Conservation (phyloP, 2,888 invertebrate genomes). For the Nemotelus nigrinus region DNA sequence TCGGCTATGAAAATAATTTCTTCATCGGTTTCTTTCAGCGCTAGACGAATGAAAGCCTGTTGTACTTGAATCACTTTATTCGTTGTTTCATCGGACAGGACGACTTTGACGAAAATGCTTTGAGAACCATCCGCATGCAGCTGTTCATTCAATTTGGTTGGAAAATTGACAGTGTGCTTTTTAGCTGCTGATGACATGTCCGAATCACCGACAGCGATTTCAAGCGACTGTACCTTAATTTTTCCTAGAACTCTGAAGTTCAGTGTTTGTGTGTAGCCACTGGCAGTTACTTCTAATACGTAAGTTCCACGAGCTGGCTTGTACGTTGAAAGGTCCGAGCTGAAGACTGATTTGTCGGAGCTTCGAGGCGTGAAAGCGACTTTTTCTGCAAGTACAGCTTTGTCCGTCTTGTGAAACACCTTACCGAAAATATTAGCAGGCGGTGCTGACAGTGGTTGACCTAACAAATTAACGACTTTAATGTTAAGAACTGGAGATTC, state of each 20-base stretch:
- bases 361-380: constrained; percentile 74
- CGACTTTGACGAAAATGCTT: constrained; percentile 84
- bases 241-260: constrained; percentile 79
- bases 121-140: constrained; percentile 91
- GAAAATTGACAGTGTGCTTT: constrained; percentile 77
- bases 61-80: constrained; percentile 79
- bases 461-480: constrained; percentile 79
- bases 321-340: constrained; percentile 78
- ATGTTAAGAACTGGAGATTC: constrained; percentile 79
- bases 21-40: constrained; percentile 71
- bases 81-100: constrained; percentile 76
- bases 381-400: constrained; percentile 70
- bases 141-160: constrained; percentile 74
- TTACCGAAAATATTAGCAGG: constrained; percentile 58
- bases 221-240: constrained; percentile 79
- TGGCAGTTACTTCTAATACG: constrained; percentile 79
- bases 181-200: constrained; percentile 88
- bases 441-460: constrained; percentile 70
- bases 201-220: constrained; percentile 88
- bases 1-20: constrained; percentile 96
- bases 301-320: constrained; percentile 89
- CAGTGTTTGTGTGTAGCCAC: constrained; percentile 70
- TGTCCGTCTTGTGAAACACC: constrained; percentile 66
- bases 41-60: constrained; percentile 87
- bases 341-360: constrained; percentile 75